phyloP scores from a whole-genome alignment of 53 echinoderm and acorn worm species.

The Hippasteria phrygiana region DNA sequence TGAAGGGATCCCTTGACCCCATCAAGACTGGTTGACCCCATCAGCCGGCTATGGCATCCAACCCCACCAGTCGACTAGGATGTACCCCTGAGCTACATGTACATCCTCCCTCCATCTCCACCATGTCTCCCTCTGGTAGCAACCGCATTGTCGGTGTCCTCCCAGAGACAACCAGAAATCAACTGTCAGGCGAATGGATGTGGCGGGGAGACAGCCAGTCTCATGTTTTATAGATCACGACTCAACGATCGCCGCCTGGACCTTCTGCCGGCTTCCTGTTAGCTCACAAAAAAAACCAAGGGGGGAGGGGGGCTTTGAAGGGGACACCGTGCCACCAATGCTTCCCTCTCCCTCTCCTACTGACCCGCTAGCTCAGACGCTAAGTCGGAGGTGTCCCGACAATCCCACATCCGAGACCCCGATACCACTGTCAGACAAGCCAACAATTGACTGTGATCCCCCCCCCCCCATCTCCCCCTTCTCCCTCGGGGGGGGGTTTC shows the following conservation, averaged over 20 bases:
- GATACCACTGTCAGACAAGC: not conserved
- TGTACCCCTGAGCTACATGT: not conserved
- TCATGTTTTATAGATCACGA: constrained; percentile 64
- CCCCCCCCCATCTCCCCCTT: constrained; percentile 6
- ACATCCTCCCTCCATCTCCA: not conserved
- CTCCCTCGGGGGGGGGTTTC: constrained; percentile 11
- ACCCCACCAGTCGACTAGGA: too few relatives aligned
- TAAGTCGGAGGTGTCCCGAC: too few relatives aligned
- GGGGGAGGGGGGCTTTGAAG: not conserved
- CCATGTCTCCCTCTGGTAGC: constrained; percentile 9
- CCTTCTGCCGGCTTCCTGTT: constrained; percentile 23
- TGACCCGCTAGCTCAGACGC: not conserved
- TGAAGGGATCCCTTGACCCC: not conserved
- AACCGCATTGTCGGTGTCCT: constrained; percentile 17
- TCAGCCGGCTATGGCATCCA: not conserved
- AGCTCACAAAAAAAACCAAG: not conserved
- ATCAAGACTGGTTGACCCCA: not conserved
- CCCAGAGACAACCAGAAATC: not conserved
- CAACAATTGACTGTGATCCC: not conserved
- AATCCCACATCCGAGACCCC: not conserved
- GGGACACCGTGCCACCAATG: not conserved
- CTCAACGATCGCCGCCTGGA: constrained; percentile 32
- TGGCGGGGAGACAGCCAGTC: constrained; percentile 45
- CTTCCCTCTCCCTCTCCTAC: not conserved
- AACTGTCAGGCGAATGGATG: constrained; percentile 34